These are phyloP conservation scores for Hydractinia echinata DNA, from an alignment of 30 jellyfish, hydroid and myxozoan species.

Conservation along the genomic window DNA sequence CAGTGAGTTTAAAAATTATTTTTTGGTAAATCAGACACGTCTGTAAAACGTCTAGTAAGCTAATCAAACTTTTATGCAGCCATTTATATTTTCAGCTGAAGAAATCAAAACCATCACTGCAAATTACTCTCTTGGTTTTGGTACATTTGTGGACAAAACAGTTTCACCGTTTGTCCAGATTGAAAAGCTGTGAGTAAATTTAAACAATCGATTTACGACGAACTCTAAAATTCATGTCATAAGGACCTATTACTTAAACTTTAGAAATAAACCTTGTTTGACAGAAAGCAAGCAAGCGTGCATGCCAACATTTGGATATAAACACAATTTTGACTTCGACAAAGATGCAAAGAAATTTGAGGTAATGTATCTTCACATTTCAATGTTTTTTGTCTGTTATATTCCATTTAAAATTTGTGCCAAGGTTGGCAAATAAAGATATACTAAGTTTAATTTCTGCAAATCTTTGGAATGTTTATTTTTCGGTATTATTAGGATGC, in stretches of 20 bases:
- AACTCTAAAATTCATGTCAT: background rate
- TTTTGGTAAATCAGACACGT: no score
- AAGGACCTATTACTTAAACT: background rate
- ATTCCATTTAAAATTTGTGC: background rate
- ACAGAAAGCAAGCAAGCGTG: background rate
- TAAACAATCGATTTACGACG: background rate
- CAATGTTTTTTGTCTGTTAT: no score
- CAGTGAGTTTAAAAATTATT: no score
- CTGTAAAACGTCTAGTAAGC: no score
- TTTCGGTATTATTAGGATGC: slow-evolving; percentile 37
- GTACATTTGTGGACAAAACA: slow-evolving; percentile 82
- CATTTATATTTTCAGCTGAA: slow-evolving; percentile 39
- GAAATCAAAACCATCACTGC: slow-evolving; percentile 67
- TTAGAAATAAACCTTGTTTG: slow-evolving; percentile 24
- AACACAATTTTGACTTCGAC: slow-evolving; percentile 67
- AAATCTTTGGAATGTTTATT: no score
- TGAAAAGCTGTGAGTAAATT: slow-evolving; percentile 7
- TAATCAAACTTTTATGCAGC: no score
- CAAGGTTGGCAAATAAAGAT: background rate
- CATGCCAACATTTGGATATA: slow-evolving; percentile 70
- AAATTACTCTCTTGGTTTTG: slow-evolving; percentile 79
- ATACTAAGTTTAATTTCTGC: no score
- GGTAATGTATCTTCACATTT: slow-evolving; percentile 24
- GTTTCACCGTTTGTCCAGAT: slow-evolving; percentile 22
- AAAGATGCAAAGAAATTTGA: slow-evolving; percentile 55